Evolutionary conservation across 2,888 invertebrate species (phyloP), one percentile per base, ranked within the genome.

Genomic region (Torymus auratus): DNA sequence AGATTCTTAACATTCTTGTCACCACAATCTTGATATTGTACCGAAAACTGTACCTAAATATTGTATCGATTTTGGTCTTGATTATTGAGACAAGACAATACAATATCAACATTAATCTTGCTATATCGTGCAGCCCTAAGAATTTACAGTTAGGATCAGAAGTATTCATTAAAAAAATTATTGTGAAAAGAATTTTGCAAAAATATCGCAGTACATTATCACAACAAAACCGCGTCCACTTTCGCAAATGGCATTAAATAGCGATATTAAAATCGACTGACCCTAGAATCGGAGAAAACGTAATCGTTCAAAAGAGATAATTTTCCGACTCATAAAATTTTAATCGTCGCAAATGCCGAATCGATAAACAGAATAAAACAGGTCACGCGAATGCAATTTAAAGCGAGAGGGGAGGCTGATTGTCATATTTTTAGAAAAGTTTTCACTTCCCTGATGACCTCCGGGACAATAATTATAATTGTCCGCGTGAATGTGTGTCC

Each of bases 311-410:
- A 7, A 23, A 7, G 50, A 58, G 20, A 60, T 60, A 58, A 70
- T 70, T 60, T 61, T 52, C 11, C n/a, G 58, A 61, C 5, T 72
- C 53, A 72, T 72, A 72, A 72, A 72, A 72, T 53, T 62, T 72
- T 72, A 72, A 72, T 72, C 15, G 11, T 13, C 52, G 23, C 62
- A 23, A 72, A 52, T 72, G 53, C 53, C 52, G 52, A 72, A 72
- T 72, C 72, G 50, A 72, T 61, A 60, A 62, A 11, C 53, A 60
- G 11, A 20, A 15, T 13, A 61, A 72, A 71, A 41, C 70, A 41
- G 72, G 72, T 62, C 72, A 72, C 61, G 52, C 41, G 20, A 41
- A 70, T 28, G 41, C 50, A 70, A 70, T 70, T 70, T 56, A 28
- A 55, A 28, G 20, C 23, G 28, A 13, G 7, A 41, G 41, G 41